These are phyloP conservation scores for Cosmia trapezina DNA, from an alignment of 2,888 invertebrate species.

Conservation along the genomic window DNA sequence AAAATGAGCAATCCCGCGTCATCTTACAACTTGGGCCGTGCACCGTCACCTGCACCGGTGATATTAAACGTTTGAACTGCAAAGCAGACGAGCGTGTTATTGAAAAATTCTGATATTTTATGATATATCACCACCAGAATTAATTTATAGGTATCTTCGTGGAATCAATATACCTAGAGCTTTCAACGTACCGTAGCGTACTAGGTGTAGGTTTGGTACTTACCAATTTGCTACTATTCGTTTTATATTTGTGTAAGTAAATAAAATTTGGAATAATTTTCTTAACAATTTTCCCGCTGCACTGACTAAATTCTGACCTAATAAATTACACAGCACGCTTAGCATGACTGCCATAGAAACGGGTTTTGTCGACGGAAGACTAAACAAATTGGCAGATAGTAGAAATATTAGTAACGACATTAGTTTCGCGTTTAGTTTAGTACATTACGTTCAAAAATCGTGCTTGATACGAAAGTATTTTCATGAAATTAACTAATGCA, in stretches of 20 bases:
- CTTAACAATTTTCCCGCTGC: too few species aligned
- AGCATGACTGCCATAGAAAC: too few species aligned
- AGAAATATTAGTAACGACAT: too few species aligned
- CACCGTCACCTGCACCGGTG: constrained; percentile 70
- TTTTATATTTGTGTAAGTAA: not conserved
- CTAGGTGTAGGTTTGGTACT: not conserved
- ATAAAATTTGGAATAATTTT: too few species aligned
- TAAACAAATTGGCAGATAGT: too few species aligned
- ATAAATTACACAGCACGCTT: too few species aligned
- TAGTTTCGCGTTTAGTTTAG: too few species aligned
- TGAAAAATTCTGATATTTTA: constrained; percentile 71
- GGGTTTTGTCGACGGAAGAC: too few species aligned
- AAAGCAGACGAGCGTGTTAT: constrained; percentile 67
- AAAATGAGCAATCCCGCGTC: constrained; percentile 26
- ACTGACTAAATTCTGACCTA: not conserved
- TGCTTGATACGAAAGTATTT: too few species aligned
- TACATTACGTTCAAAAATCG: too few species aligned
- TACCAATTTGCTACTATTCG: not conserved
- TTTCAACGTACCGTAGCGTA: constrained; percentile 1
- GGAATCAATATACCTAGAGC: not conserved
- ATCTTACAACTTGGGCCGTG: constrained; percentile 40
- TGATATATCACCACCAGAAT: constrained; percentile 55
- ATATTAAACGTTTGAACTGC: constrained; percentile 76
- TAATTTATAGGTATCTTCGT: constrained; percentile 24
- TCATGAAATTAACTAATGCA: too few species aligned